Percentiles rank a stretch among this genome's conserved stretches.
phyloP scores from a whole-genome alignment of 2,888 invertebrate genomes.

The Epinotia brunnichana region DNA sequence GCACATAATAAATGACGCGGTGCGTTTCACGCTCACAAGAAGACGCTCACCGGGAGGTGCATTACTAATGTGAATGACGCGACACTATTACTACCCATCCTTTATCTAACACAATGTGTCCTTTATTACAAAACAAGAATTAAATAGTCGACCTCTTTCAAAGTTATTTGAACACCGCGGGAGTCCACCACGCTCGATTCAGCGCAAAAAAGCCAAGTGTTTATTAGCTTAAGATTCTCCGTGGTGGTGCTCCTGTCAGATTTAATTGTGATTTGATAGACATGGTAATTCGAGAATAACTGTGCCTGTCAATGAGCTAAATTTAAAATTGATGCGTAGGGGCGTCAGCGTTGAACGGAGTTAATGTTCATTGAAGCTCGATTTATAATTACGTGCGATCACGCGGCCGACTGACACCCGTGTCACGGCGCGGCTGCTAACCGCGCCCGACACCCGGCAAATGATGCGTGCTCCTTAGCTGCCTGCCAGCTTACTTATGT shows the following conservation, averaged over 20 bases:
- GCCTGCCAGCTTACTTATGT: conserved; percentile 70
- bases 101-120: conserved; percentile 81
- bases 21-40: conserved; percentile 54
- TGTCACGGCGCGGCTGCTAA: conserved; percentile 70
- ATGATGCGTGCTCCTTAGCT: conserved; percentile 74
- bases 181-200: conserved; percentile 73
- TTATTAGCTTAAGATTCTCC: conserved; percentile 72
- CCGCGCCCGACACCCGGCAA: conserved; percentile 73
- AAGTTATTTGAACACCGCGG: conserved; percentile 77
- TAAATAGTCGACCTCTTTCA: conserved; percentile 75
- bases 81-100: conserved; percentile 80
- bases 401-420: conserved; percentile 60
- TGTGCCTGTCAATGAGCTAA: conserved; percentile 51
- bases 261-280: conserved; percentile 64
- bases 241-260: conserved; percentile 54
- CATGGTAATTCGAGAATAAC: conserved; percentile 48
- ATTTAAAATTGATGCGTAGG: conserved; percentile 59
- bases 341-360: conserved; percentile 53
- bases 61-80: conserved; percentile 79
- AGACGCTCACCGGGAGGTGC: conserved; percentile 74
- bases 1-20: conserved; percentile 53
- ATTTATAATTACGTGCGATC: conserved; percentile 67
- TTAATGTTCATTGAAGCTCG: conserved; percentile 61
- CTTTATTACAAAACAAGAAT: conserved; percentile 80
- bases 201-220: conserved; percentile 68